Conservation (phyloP, 2,797 vertebrate species). For the Stomatorhinus walkeri region DNA sequence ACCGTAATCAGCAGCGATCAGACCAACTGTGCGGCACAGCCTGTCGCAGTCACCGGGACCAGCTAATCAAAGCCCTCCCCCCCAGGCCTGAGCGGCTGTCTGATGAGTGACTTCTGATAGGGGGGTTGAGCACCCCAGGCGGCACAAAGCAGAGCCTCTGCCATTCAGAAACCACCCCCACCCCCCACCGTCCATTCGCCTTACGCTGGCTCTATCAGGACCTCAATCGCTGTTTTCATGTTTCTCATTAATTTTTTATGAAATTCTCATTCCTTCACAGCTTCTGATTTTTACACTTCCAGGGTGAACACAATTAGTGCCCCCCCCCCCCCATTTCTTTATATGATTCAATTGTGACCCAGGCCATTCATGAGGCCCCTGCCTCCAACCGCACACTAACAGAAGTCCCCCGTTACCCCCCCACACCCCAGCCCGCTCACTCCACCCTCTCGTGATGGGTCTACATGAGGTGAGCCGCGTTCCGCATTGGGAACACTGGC, state of each 20-base stretch:
- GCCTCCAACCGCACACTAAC: background rate
- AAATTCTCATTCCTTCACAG: constrained; percentile 56
- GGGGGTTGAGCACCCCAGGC: background rate
- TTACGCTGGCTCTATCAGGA: constrained; percentile 37
- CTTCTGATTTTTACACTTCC: constrained; percentile 42
- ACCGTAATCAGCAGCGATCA: background rate
- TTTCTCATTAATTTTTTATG: constrained; percentile 61
- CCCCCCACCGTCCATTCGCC: background rate
- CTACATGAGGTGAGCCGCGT: background rate
- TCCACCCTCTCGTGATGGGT: background rate
- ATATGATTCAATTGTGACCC: background rate
- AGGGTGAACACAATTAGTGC: constrained; percentile 68
- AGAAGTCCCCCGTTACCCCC: background rate
- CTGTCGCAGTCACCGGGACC: background rate
- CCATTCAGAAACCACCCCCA: background rate
- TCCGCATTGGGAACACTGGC: background rate
- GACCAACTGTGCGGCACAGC: background rate
- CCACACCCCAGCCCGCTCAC: background rate
- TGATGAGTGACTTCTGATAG: background rate
- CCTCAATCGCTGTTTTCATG: constrained; percentile 53
- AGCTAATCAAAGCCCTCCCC: background rate
- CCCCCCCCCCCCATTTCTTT: constrained; percentile 47
- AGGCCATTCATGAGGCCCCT: background rate
- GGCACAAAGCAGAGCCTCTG: background rate
- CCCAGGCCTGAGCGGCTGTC: background rate